Evolutionary conservation across 2,113 vertebrate genomes (phyloP), one percentile per base, ranked within the genome.

Genomic region (Laticauda laticaudata): DNA sequence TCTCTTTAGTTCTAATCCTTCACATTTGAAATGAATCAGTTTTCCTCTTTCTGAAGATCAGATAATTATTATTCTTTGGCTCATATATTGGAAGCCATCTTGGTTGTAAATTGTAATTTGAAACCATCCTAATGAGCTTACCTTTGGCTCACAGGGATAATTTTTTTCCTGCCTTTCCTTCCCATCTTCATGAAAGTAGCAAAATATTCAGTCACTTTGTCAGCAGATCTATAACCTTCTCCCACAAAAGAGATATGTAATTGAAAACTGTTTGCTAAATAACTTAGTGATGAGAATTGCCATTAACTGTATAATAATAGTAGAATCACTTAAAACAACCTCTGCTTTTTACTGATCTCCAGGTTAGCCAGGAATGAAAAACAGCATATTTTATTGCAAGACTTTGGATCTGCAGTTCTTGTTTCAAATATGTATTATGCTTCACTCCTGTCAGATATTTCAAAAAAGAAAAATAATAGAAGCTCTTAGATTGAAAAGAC

Each of bases 11-110:
- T 26, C 34, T 88, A 57, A 10, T 61, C 54, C 15, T 14, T 92
- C 85, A 69, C 87, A 56, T 45, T 88, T 85, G 7, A 94, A 94
- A 95, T 23, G 1, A 93, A 96, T 90, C 2, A 51, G 20, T 20
- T 92, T 92, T 86, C 90, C 8, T 23, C 54, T 54, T n/a, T 15
- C 87, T 90, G 86, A 92, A 93, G n/a, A 51, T 81, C 87, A 48
- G 48, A 0, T 90, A 86, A 91, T 92, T 94, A 59, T 90, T 59
- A 93, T 91, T 57, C 56, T 89, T 57, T 18, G 1, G 9, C 26
- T 88, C 51, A 48, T 6, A 86, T 55, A 85, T 85, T 54, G 75
- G 93, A 53, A 93, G 92, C 6, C n/a, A 92, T 89, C 1, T 69
- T 23, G 59, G 29, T 5, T 26, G 2, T n/a, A 94, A 89, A 9